Conservation (phyloP, 2,797 vertebrate species). For the Erpetoichthys calabaricus region DNA sequence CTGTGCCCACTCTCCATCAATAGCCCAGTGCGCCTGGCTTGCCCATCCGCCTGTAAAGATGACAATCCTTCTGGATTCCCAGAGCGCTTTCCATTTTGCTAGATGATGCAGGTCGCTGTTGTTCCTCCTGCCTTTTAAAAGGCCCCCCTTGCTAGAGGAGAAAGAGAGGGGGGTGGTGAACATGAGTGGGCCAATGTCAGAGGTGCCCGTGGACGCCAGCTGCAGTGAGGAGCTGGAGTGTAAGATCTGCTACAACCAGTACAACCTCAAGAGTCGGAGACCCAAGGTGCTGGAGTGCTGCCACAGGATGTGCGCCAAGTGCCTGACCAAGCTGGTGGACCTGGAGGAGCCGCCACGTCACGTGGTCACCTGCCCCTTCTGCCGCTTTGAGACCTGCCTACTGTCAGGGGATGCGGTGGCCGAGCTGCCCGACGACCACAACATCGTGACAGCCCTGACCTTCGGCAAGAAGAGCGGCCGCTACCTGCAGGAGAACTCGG, state of each 20-base stretch:
- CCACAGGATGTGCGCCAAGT: conserved; percentile 87
- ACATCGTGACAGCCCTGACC: conserved; percentile 63
- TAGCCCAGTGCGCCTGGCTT: too few relatives aligned
- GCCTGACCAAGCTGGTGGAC: conserved; percentile 78
- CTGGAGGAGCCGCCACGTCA: conserved; percentile 66
- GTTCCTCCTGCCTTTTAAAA: too few relatives aligned
- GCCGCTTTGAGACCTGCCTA: conserved; percentile 62
- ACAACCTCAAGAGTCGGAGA: conserved; percentile 64
- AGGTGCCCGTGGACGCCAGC: conserved; percentile 39
- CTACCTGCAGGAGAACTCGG: conserved; percentile 54
- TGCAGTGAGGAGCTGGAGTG: conserved; percentile 78
- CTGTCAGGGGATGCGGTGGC: conserved; percentile 59
- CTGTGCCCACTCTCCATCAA: too few relatives aligned
- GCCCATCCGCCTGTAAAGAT: too few relatives aligned
- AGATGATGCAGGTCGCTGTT: too few relatives aligned
- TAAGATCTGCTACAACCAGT: conserved; percentile 87
- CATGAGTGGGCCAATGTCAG: conserved; percentile 51
- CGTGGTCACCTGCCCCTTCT: conserved; percentile 79
- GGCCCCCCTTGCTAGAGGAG: too few relatives aligned
- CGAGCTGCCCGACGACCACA: conserved; percentile 76
- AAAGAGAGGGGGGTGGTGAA: conserved; percentile 7
- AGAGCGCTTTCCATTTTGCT: too few relatives aligned
- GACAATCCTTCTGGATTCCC: too few relatives aligned
- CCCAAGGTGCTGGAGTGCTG: conserved; percentile 81
- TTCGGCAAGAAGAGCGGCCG: conserved; percentile 61